Percentiles rank a stretch among this genome's conserved stretches.
phyloP scores from a whole-genome alignment of 2,888 invertebrate genomes.

The Drosophila yooni region DNA sequence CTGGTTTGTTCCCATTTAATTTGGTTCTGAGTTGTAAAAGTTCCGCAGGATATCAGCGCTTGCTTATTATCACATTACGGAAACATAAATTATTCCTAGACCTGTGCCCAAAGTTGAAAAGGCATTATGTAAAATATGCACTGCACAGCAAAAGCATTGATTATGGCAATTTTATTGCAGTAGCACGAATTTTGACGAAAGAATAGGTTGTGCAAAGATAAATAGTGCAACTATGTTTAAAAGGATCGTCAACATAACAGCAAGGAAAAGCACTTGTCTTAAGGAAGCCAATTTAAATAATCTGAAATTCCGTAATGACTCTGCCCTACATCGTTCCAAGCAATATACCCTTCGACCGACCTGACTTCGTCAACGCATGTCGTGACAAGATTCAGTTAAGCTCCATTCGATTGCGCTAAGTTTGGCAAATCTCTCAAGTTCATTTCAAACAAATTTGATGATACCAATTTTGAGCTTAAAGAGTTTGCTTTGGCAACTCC shows the following conservation, averaged over 20 bases:
- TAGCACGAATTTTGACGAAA: slow-evolving; percentile 48
- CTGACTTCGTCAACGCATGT: neutral
- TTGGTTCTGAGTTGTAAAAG: slow-evolving; percentile 50
- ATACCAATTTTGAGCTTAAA: slow-evolving; percentile 45
- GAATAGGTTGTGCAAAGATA: slow-evolving; percentile 14
- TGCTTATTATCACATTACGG: slow-evolving; percentile 79
- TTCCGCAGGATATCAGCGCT: slow-evolving; percentile 81
- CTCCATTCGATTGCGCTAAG: slow-evolving; percentile 3
- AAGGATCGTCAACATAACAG: neutral
- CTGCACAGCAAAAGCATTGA: slow-evolving; percentile 7
- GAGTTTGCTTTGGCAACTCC: slow-evolving; percentile 44
- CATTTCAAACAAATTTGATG: slow-evolving; percentile 30
- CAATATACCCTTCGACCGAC: neutral
- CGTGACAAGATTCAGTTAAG: neutral
- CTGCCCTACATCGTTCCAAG: neutral
- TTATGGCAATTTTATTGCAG: slow-evolving; percentile 32
- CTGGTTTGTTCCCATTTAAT: slow-evolving; percentile 14
- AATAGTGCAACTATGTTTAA: slow-evolving; percentile 21
- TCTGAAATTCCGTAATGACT: neutral
- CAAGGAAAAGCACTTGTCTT: neutral
- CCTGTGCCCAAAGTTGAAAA: slow-evolving; percentile 54
- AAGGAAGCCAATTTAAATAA: neutral
- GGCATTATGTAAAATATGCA: slow-evolving; percentile 62
- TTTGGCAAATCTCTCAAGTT: slow-evolving; percentile 8
- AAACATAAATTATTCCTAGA: slow-evolving; percentile 76